These are phyloP conservation scores for Cryptocheilus praepositus DNA, from an alignment of 2,888 invertebrate species.

Conservation along the genomic window DNA sequence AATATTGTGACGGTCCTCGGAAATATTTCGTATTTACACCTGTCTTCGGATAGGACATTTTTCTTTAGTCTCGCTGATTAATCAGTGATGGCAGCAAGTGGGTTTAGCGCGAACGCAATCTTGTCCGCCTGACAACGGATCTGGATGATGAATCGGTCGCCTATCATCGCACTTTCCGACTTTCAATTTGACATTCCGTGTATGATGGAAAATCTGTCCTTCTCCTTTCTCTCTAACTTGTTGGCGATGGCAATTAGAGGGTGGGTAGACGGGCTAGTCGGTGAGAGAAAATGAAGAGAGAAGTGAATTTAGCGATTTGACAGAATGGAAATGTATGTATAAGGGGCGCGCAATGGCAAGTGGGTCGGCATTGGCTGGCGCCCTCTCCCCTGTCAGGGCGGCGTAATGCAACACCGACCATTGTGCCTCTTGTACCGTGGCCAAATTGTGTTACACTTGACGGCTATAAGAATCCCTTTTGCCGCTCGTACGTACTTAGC, in stretches of 20 bases:
- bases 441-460: slow-evolving; percentile 53
- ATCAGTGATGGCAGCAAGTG: too few relatives aligned
- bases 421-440: slow-evolving; percentile 55
- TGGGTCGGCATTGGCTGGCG: slow-evolving; percentile 55
- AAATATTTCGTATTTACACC: too few relatives aligned
- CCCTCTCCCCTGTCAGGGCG: slow-evolving; percentile 46
- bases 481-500: slow-evolving; percentile 6
- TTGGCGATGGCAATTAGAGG: too few relatives aligned
- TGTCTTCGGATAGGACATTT: too few relatives aligned
- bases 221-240: background rate
- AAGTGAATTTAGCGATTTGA: background rate
- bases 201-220: too few relatives aligned
- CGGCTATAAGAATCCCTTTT: slow-evolving; percentile 27
- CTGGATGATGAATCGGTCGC: background rate
- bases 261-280: too few relatives aligned
- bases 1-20: too few relatives aligned
- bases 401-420: slow-evolving; percentile 64
- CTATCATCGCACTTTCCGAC: background rate
- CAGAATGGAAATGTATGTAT: background rate
- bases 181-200: too few relatives aligned
- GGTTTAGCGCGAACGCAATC: too few relatives aligned
- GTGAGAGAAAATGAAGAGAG: too few relatives aligned
- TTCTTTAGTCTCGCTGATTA: too few relatives aligned
- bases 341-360: slow-evolving; percentile 38
- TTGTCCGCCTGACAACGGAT: background rate